Base-by-base conservation (phyloP, 2,113 vertebrate genomes). In the Ceyx cyanopectus region DNA sequence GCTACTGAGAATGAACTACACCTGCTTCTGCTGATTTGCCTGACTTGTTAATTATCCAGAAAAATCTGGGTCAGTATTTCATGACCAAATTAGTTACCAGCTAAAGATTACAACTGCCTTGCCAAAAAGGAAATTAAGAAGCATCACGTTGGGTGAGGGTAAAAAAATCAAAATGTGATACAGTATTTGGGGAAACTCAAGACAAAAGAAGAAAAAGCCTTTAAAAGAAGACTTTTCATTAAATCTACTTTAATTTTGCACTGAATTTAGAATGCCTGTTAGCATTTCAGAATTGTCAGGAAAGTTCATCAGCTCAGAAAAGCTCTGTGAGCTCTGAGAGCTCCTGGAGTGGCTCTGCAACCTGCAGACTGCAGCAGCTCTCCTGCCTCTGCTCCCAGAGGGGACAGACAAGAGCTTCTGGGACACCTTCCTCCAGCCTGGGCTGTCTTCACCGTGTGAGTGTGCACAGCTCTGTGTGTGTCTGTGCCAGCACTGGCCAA, bases 51-150 rank as follows among this genome's bases (percentile, higher is more conserved):
- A 96, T 96, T 95, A 95, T 69, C 75, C 94, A 93, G 86, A 93
- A 96, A 96, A 95, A 96, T 92, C 95, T 93, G 87, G 84, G 87
- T 91, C 94, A 63, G 46, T 95, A 85, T 95, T 96, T 95, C 87
- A 91, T 87, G 91, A 92, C 91, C 92, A 93, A 89, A 93, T 92
- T 82, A 92, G 70, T 91, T 91, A 77, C 84, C 79, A 89, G 81
- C 56, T 85, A 94, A 89, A 95, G 63, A 94, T 67, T 89, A 87
- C 58, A 87, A 92, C 67, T 53, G 12, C 78, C 67, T 91, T 95
- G 84, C 94, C 94, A 94, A 96, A 62, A 63, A 92, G 87, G 78
- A 95, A 92, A 96, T 95, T 85, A 89, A 67, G 68, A 88, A 85
- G 14, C 70, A 48, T 70, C 72, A 24, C 60, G 41, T 51, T 81